phyloP scores from a whole-genome alignment of 2,797 vertebrate species.

The Dromococcyx pavoninus region DNA sequence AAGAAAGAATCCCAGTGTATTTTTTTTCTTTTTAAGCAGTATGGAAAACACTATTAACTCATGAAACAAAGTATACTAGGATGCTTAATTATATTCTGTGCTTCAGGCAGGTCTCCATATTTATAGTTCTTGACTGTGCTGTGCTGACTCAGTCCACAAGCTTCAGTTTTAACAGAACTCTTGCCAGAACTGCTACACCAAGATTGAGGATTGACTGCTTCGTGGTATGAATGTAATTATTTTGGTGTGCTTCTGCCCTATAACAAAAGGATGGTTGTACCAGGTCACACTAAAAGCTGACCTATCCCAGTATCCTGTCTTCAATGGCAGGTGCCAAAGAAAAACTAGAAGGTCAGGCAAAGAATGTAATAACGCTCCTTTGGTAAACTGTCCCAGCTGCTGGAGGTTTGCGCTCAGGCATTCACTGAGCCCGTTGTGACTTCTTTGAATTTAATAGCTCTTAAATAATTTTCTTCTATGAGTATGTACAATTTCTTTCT shows the following conservation, averaged over 20 bases:
- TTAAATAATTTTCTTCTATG: not conserved
- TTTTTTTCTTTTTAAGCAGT: slow-evolving; percentile 3
- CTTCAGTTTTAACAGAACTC: slow-evolving; percentile 40
- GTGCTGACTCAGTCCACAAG: not conserved
- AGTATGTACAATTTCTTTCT: not conserved
- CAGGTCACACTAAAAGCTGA: not conserved
- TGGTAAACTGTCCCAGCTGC: not conserved
- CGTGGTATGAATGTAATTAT: not conserved
- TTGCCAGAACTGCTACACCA: slow-evolving; percentile 7
- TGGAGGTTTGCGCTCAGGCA: not conserved
- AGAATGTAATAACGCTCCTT: not conserved
- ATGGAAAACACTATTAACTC: slow-evolving; percentile 9
- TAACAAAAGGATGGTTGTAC: not conserved
- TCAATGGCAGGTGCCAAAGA: not conserved
- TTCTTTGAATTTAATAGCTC: not conserved
- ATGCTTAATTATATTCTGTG: slow-evolving; percentile 28
- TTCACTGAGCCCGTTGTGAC: not conserved
- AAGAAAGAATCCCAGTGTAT: not conserved
- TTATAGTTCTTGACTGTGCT: not conserved
- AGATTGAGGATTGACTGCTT: not conserved
- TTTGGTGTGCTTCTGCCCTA: not conserved
- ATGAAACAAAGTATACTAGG: not conserved
- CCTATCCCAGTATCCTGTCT: not conserved
- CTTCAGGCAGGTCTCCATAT: not conserved
- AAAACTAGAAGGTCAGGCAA: not conserved